Evolutionary conservation across 2,113 vertebrate species (phyloP).

Genomic region (Pseudopipra pipra): DNA sequence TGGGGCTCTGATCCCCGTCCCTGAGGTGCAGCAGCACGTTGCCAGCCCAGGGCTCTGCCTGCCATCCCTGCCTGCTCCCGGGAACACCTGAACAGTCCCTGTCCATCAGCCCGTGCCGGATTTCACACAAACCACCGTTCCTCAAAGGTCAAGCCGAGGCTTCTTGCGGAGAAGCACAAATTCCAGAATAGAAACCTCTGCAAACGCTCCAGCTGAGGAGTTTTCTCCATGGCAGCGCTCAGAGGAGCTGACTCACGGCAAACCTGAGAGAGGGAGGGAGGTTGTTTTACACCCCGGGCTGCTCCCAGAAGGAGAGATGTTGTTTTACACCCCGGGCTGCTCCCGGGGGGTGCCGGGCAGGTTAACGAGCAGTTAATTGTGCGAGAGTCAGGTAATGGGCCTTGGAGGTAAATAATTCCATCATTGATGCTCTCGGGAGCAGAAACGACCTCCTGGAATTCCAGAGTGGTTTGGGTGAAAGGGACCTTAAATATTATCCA

Average conservation of each 20-base stretch:
- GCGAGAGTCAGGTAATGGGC: background rate
- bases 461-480: background rate
- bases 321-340: background rate
- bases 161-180: background rate
- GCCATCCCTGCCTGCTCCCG: background rate
- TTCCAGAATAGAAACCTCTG: background rate
- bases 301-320: background rate
- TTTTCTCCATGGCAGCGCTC: background rate
- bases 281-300: background rate
- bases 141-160: background rate
- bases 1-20: rapidly evolving
- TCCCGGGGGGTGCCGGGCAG: background rate
- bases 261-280: background rate
- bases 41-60: background rate
- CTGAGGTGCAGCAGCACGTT: background rate
- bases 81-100: rapidly evolving
- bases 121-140: background rate
- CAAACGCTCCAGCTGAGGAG: background rate
- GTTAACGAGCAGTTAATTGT: background rate
- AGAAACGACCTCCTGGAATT: background rate
- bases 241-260: background rate
- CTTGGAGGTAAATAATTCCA: rapidly evolving
- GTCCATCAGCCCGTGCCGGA: background rate
- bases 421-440: background rate
- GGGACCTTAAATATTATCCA: background rate